phyloP scores from a whole-genome alignment of 2,888 invertebrate genomes.

The Watsonalla cultraria region DNA sequence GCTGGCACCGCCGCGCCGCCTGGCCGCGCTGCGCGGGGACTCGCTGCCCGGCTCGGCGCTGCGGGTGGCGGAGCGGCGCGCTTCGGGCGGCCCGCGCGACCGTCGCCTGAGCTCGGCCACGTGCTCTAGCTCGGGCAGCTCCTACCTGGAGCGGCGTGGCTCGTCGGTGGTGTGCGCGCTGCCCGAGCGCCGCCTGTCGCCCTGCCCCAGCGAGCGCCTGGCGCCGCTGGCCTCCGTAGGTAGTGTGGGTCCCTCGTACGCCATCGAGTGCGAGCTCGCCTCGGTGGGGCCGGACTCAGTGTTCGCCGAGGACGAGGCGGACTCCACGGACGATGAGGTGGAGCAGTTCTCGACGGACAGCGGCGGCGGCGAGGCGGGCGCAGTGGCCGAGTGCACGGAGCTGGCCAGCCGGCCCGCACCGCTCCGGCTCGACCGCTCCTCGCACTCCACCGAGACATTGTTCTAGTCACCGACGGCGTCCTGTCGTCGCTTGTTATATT shows the following conservation, averaged over 20 bases:
- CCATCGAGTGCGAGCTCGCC: constrained; percentile 84
- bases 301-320: constrained; percentile 84
- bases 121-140: constrained; percentile 91
- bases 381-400: constrained; percentile 59
- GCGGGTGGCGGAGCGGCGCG: constrained; percentile 71
- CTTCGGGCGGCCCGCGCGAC: constrained; percentile 67
- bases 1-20: constrained; percentile 83
- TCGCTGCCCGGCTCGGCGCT: constrained; percentile 80
- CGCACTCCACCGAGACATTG: constrained; percentile 88
- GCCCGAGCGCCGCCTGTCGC: constrained; percentile 89
- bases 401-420: constrained; percentile 57
- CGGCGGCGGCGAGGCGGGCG: constrained; percentile 76
- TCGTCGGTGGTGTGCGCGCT: constrained; percentile 88
- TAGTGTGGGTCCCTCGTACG: constrained; percentile 84
- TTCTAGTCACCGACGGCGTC: constrained; percentile 77
- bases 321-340: constrained; percentile 91
- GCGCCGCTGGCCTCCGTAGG: constrained; percentile 90
- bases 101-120: constrained; percentile 89
- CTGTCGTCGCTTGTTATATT: constrained; percentile 36
- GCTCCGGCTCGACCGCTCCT: constrained; percentile 63
- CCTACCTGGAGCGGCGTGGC: constrained; percentile 88
- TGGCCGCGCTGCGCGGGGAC: constrained; percentile 76
- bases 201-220: constrained; percentile 81
- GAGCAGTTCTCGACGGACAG: constrained; percentile 92
- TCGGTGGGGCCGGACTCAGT: constrained; percentile 89